phyloP scores from a whole-genome alignment of 2,113 vertebrate genomes.

The Athene noctua region DNA sequence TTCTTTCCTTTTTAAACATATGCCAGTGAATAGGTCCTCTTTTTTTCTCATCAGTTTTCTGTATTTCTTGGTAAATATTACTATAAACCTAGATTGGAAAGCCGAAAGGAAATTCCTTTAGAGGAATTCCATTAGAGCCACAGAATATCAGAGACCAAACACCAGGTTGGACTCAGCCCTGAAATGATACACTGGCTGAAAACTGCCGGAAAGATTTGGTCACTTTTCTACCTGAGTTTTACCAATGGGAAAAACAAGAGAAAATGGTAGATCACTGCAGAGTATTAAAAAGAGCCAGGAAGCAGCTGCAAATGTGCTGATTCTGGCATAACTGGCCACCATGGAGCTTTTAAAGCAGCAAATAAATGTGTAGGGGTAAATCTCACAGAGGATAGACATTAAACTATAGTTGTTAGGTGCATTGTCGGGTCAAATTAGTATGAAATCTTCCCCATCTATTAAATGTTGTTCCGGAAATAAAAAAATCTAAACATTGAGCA shows the following conservation, averaged over 20 bases:
- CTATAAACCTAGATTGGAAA: not conserved
- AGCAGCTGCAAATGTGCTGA: not conserved
- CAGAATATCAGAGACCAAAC: not conserved
- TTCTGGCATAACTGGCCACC: not conserved
- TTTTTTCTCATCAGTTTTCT: not conserved
- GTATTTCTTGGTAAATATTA: conserved; percentile 15
- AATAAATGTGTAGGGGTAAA: not conserved
- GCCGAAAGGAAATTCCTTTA: not conserved
- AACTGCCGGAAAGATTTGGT: not conserved
- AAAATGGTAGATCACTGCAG: not conserved
- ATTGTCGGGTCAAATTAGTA: not conserved
- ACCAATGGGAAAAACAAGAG: not conserved
- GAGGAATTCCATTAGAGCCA: not conserved
- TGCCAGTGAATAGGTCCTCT: not conserved
- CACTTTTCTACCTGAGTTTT: not conserved
- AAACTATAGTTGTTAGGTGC: not conserved
- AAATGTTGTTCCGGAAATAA: not conserved
- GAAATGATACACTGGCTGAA: not conserved
- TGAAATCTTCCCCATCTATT: not conserved
- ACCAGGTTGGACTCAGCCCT: not conserved
- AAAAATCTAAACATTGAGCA: not conserved
- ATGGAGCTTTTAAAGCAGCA: not conserved
- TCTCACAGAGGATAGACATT: not conserved
- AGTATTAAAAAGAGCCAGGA: not conserved
- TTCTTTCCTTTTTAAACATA: conserved; percentile 5